These are phyloP conservation scores for Mormyrops boulengeri DNA, from an alignment of 2,797 vertebrate genomes.

Conservation along the genomic window DNA sequence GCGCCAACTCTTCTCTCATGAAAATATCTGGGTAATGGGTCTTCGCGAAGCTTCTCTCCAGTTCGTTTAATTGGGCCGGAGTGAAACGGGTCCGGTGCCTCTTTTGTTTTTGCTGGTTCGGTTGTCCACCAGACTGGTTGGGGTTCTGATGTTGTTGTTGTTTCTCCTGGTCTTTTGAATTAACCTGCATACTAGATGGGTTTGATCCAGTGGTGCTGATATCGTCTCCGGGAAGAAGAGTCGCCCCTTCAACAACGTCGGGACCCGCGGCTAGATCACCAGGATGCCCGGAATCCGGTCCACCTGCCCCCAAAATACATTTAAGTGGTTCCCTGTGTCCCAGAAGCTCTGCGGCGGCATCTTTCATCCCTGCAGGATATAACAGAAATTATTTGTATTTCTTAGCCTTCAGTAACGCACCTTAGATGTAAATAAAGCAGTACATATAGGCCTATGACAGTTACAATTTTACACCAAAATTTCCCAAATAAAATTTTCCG, in stretches of 20 bases:
- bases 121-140: conserved; percentile 66
- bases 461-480: not conserved
- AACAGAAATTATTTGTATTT: not conserved
- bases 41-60: conserved; percentile 93
- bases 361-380: conserved; percentile 84
- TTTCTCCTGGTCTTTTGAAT: conserved; percentile 87
- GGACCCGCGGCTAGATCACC: conserved; percentile 83
- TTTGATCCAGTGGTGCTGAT: conserved; percentile 84
- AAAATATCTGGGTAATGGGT: conserved; percentile 98
- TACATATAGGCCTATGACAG: not conserved
- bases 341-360: conserved; percentile 85
- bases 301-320: conserved; percentile 82
- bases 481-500: not conserved
- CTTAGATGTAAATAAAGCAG: not conserved
- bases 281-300: conserved; percentile 80
- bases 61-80: conserved; percentile 88
- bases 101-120: conserved; percentile 86
- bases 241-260: conserved; percentile 85
- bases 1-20: conserved; percentile 96
- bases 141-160: conserved; percentile 76
- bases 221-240: conserved; percentile 85
- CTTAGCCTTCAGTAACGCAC: not conserved
- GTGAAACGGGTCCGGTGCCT: conserved; percentile 94
- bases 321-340: conserved; percentile 92
- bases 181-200: conserved; percentile 76